phyloP scores from a whole-genome alignment of 2,888 invertebrate genomes.

The Hartigia nigra region DNA sequence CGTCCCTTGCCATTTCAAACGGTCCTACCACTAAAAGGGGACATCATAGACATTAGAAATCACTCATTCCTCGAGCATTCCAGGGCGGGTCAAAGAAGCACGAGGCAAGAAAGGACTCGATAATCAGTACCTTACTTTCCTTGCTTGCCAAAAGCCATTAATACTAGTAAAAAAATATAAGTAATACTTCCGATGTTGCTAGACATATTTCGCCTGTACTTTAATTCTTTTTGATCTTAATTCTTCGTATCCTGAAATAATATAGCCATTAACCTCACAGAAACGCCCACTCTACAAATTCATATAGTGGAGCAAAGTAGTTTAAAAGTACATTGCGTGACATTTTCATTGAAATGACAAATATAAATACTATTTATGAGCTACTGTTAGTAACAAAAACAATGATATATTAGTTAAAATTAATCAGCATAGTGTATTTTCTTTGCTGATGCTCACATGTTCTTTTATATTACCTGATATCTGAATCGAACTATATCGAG shows the following conservation, averaged over 20 bases:
- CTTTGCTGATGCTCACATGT: no score
- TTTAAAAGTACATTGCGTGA: no score
- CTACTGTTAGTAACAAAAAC: no score
- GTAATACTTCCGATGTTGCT: neutral
- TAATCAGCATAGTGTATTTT: no score
- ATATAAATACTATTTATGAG: no score
- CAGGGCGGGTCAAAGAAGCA: neutral
- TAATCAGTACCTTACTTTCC: conserved; percentile 44
- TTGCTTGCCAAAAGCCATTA: conserved; percentile 45
- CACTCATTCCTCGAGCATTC: neutral
- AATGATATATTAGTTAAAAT: no score
- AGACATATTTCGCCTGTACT: neutral
- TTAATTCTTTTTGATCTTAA: neutral
- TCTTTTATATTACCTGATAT: no score
- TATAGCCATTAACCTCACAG: no score
- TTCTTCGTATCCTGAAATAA: neutral
- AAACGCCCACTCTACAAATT: no score
- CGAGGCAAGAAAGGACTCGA: conserved; percentile 18
- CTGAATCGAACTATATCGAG: no score
- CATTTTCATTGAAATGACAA: no score
- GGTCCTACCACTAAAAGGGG: neutral
- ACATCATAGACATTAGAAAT: neutral
- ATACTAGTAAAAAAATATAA: conserved; percentile 29
- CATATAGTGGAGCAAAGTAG: no score
- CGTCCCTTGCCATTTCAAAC: neutral